These are phyloP conservation scores for Heptranchias perlo DNA, from an alignment of 2,113 vertebrate species.

Conservation along the genomic window DNA sequence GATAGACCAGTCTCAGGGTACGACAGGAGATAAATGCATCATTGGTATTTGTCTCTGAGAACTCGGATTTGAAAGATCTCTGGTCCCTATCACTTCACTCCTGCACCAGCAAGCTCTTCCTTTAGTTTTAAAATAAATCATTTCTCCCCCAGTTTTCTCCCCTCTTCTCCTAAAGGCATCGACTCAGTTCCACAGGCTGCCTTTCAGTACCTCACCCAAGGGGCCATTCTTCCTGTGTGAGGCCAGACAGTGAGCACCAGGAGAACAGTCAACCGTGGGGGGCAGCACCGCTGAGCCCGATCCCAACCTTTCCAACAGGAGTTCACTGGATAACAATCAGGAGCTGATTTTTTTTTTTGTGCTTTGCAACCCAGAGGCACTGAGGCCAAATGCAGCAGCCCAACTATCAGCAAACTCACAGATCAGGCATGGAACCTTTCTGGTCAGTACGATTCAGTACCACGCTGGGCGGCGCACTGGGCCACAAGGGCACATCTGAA, in stretches of 20 bases:
- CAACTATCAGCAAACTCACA: not conserved
- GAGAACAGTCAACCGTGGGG: not conserved
- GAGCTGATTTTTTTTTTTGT: not conserved
- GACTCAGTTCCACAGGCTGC: not conserved
- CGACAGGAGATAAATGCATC: not conserved
- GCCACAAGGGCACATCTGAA: too few species aligned
- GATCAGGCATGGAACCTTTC: not conserved
- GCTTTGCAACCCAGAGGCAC: not conserved
- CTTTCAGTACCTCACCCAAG: not conserved
- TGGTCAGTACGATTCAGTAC: not conserved
- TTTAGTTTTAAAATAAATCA: not conserved
- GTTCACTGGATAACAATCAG: not conserved
- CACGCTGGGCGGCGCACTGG: not conserved
- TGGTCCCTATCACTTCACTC: not conserved
- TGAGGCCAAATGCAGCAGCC: not conserved
- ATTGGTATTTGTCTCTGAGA: not conserved
- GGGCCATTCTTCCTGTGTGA: not conserved
- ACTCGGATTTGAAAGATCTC: not conserved
- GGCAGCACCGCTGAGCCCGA: not conserved
- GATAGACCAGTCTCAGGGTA: not conserved
- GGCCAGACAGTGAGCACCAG: not conserved
- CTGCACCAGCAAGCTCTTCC: not conserved
- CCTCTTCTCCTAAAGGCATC: not conserved
- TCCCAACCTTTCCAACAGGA: not conserved
- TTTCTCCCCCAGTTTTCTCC: not conserved